Evolutionary conservation across 1,140 invertebrate genomes (phyloP).

Genomic region (Nymphalis io): DNA sequence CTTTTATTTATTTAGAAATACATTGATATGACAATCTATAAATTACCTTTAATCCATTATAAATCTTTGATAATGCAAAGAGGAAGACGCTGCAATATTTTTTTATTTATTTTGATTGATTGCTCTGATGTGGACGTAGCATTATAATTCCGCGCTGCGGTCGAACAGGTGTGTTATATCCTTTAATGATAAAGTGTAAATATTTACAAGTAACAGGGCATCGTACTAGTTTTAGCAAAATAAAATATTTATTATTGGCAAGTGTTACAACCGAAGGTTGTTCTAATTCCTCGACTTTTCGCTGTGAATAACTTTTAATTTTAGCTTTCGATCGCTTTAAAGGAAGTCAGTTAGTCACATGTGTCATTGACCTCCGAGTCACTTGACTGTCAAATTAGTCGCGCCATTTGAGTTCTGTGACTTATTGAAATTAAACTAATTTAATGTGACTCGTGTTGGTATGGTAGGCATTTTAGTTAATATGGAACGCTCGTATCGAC

Average conservation of each 20-base stretch:
- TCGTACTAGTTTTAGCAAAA: conserved; percentile 4
- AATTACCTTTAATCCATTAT: too few relatives aligned
- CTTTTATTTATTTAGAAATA: too few relatives aligned
- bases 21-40: too few relatives aligned
- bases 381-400: conserved; percentile 31
- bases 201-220: conserved; percentile 16
- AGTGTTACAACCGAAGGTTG: conserved; percentile 21
- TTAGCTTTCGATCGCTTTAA: conserved; percentile 14
- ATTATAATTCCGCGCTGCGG: neutral
- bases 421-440: conserved; percentile 7
- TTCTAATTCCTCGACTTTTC: conserved; percentile 25
- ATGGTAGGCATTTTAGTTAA: neutral
- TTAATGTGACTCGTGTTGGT: neutral
- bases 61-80: too few relatives aligned
- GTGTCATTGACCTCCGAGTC: conserved; percentile 44
- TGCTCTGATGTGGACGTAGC: neutral
- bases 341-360: conserved; percentile 31
- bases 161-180: neutral
- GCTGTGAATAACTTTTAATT: conserved; percentile 21
- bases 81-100: too few relatives aligned
- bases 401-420: conserved; percentile 4
- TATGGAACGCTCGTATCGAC: neutral
- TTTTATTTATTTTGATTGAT: too few relatives aligned
- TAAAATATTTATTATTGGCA: conserved; percentile 11
- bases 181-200: conserved; percentile 1